Evolutionary conservation across 2,888 invertebrate species (phyloP).

Genomic region (Pogonocherus hispidulus): DNA sequence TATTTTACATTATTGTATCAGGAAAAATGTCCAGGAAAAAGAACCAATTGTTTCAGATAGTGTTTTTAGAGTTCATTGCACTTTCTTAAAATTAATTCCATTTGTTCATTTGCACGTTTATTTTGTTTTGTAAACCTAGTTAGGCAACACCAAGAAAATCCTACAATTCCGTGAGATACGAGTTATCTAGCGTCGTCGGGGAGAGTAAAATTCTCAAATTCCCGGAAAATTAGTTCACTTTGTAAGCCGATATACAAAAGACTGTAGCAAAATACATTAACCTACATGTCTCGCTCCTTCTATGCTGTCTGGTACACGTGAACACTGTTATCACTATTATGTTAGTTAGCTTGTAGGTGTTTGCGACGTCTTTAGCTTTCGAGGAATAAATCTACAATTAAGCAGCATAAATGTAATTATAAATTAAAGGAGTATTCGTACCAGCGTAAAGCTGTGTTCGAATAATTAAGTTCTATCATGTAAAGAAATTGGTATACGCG

Average conservation of each 20-base stretch:
- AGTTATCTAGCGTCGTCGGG: conserved; percentile 1
- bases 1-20: too few species aligned
- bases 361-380: neutral
- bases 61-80: too few species aligned
- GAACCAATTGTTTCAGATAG: too few species aligned
- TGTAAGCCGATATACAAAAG: conserved; percentile 42
- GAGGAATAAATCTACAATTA: neutral
- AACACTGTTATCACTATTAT: neutral
- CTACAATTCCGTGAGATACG: neutral
- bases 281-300: neutral
- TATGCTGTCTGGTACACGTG: conserved; percentile 3
- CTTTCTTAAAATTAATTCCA: too few species aligned
- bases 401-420: neutral
- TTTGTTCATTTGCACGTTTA: too few species aligned
- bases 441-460: neutral
- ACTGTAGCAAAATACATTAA: conserved; percentile 16
- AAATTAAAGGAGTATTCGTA: conserved; percentile 4
- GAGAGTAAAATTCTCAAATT: conserved; percentile 34
- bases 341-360: neutral
- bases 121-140: too few species aligned
- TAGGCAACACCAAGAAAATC: neutral
- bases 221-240: conserved; percentile 46
- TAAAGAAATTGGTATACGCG: too few species aligned
- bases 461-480: too few species aligned
- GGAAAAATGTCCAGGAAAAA: neutral